A percentile compares a stretch with the other conserved stretches of the same genome.
Evolutionary conservation across 1,140 invertebrate genomes (phyloP).

Genomic region (Leptestheria dahalacensis): DNA sequence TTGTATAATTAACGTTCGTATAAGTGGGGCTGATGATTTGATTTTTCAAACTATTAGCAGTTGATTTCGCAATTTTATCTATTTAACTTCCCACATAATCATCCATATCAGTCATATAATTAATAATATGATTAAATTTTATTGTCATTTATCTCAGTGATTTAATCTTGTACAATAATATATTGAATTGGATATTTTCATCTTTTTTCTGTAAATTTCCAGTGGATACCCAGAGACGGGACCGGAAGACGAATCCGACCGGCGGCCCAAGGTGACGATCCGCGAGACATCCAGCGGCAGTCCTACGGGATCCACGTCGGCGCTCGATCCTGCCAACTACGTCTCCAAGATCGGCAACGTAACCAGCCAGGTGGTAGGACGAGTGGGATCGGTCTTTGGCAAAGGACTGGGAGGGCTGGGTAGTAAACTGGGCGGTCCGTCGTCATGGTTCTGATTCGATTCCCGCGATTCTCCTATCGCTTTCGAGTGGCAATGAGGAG

Average conservation of each 20-base stretch:
- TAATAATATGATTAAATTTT: too few species aligned
- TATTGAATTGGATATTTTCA: too few species aligned
- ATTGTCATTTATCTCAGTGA: too few species aligned
- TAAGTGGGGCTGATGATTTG: too few species aligned
- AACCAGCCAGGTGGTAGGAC: constrained; percentile 55
- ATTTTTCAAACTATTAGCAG: too few species aligned
- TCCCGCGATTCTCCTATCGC: too few species aligned
- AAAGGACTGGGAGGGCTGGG: constrained; percentile 66
- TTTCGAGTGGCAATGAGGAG: background rate
- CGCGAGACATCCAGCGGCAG: constrained; percentile 31
- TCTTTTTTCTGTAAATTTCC: too few species aligned
- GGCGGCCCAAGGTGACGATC: constrained; percentile 43
- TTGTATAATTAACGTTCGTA: too few species aligned
- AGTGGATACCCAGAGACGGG: constrained; percentile 37
- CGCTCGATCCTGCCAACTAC: constrained; percentile 41
- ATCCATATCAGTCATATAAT: too few species aligned
- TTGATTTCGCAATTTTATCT: too few species aligned
- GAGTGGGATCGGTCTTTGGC: constrained; percentile 64
- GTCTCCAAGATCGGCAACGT: constrained; percentile 50
- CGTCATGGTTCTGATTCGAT: constrained; percentile 27
- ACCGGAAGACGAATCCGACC: constrained; percentile 38
- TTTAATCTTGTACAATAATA: too few species aligned
- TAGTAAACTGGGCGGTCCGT: constrained; percentile 52
- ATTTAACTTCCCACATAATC: too few species aligned
- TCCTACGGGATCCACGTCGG: constrained; percentile 19